Conservation (phyloP, 2,888 invertebrate genomes). For the Augiades crinisus region DNA sequence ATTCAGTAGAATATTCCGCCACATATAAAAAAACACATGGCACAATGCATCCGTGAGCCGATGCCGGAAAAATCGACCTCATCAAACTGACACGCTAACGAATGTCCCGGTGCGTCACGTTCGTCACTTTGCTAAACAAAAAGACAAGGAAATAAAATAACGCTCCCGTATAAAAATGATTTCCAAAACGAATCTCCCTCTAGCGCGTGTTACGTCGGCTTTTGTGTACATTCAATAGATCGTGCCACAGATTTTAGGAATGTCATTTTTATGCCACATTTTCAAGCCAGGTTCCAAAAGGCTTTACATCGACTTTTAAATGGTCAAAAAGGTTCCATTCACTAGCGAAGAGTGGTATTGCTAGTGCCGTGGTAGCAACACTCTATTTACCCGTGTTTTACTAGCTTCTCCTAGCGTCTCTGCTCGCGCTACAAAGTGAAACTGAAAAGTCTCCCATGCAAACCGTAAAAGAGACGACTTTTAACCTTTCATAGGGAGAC, state of each 20-base stretch:
- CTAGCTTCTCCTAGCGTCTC: no score
- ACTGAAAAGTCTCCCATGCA: no score
- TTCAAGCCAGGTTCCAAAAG: not conserved
- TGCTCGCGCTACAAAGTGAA: no score
- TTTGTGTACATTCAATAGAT: not conserved
- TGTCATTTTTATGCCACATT: not conserved
- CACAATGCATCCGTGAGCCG: slow-evolving; percentile 10
- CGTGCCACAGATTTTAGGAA: not conserved
- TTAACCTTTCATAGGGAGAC: no score
- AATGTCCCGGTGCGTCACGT: slow-evolving; percentile 21
- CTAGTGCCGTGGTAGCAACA: no score
- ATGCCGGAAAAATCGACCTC: slow-evolving; percentile 12
- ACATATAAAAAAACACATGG: not conserved
- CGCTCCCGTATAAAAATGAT: slow-evolving; percentile 18
- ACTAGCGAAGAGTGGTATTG: no score
- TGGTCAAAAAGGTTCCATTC: not conserved
- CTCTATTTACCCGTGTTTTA: not conserved
- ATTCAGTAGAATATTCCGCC: not conserved
- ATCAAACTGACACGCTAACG: slow-evolving; percentile 25
- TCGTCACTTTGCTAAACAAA: slow-evolving; percentile 20
- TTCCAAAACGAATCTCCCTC: slow-evolving; percentile 16
- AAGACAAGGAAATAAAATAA: slow-evolving; percentile 23
- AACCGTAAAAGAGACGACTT: no score
- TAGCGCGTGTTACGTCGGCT: not conserved
- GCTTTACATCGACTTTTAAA: not conserved